Evolutionary conservation across 2,888 invertebrate genomes (phyloP).

Genomic region (Margaritifera margaritifera): DNA sequence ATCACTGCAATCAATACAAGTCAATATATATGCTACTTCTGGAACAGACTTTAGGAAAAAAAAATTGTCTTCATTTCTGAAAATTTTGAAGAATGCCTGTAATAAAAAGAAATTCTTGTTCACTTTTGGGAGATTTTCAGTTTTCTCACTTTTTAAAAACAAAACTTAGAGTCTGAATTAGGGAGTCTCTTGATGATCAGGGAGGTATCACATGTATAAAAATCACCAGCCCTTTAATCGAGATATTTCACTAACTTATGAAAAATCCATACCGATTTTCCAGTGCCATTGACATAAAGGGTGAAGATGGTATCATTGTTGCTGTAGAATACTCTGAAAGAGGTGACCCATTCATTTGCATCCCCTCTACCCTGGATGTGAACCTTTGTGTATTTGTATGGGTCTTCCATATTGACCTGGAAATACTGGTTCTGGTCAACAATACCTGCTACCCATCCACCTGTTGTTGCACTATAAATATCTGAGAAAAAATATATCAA

Average conservation of each 20-base stretch:
- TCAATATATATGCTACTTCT: too few species aligned
- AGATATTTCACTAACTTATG: too few species aligned
- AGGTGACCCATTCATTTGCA: constrained; percentile 52
- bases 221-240: too few species aligned
- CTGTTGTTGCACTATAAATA: constrained; percentile 41
- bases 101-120: too few species aligned
- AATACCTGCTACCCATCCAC: constrained; percentile 63
- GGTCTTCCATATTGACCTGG: constrained; percentile 48
- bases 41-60: too few species aligned
- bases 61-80: too few species aligned
- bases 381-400: constrained; percentile 48
- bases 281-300: constrained; percentile 24
- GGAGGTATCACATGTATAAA: not conserved
- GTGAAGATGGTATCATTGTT: constrained; percentile 22
- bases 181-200: too few species aligned
- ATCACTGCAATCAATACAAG: too few species aligned
- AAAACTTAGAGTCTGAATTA: too few species aligned
- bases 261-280: constrained; percentile 21
- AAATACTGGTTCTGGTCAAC: constrained; percentile 57
- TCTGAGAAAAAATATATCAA: constrained; percentile 8
- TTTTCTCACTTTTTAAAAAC: too few species aligned
- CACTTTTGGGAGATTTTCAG: too few species aligned
- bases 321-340: constrained; percentile 45
- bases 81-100: too few species aligned
- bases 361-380: constrained; percentile 59